Percentiles rank a stretch among this genome's conserved stretches.
These are phyloP conservation scores for Scophthalmus maximus DNA, from an alignment of 2,113 vertebrate species.

Conservation along the genomic window DNA sequence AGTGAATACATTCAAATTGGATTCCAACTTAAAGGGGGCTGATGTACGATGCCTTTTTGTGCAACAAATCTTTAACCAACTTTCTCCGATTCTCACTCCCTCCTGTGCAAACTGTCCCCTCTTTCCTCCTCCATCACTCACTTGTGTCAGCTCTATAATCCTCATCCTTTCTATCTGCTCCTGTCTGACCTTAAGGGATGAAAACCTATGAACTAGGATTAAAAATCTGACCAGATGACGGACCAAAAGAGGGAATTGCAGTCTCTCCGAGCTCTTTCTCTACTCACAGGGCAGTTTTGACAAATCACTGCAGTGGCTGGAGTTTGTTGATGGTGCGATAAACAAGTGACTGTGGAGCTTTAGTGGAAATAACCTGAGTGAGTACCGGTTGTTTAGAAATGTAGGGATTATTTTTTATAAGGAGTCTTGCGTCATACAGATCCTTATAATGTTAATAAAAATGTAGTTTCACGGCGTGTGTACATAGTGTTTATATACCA, in stretches of 20 bases:
- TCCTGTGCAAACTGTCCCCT: conserved; percentile 8
- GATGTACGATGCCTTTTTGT: background rate
- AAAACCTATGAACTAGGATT: conserved; percentile 63
- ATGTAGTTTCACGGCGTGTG: background rate
- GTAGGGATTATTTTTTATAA: background rate
- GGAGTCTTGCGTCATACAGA: background rate
- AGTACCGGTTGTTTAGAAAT: background rate
- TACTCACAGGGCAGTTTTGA: conserved; percentile 12
- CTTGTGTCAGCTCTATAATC: conserved; percentile 56
- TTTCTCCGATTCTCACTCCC: background rate
- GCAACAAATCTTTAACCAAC: background rate
- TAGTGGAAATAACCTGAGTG: background rate
- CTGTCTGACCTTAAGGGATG: conserved; percentile 48
- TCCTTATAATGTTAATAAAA: too few species aligned
- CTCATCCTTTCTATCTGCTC: conserved; percentile 44
- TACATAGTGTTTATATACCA: background rate
- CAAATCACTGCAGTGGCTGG: conserved; percentile 23
- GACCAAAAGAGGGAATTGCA: conserved; percentile 33
- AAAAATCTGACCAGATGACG: conserved; percentile 59
- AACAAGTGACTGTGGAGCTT: conserved; percentile 2
- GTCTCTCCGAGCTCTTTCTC: conserved; percentile 34
- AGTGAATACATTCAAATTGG: conserved; percentile 24
- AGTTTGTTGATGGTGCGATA: conserved; percentile 35
- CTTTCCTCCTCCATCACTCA: conserved; percentile 21
- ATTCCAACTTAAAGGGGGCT: background rate